phyloP scores from a whole-genome alignment of 2,888 invertebrate species.

The Mythimna albipuncta region DNA sequence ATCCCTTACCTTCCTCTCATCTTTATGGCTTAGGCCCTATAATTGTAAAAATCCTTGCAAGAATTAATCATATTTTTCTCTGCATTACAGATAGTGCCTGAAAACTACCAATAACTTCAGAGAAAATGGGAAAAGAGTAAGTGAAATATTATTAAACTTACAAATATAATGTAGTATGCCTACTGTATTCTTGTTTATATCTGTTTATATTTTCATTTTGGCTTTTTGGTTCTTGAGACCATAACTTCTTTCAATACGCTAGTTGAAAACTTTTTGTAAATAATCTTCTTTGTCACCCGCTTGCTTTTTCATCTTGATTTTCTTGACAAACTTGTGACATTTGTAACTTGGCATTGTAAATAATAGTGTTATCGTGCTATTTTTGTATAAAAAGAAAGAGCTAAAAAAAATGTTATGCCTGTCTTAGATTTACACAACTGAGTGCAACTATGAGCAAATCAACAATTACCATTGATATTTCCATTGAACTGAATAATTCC shows the following conservation, averaged over 20 bases:
- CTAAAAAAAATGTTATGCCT: constrained; percentile 26
- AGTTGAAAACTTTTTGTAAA: constrained; percentile 7
- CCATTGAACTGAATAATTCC: constrained; percentile 65
- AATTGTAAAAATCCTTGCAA: neutral
- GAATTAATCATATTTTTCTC: constrained; percentile 22
- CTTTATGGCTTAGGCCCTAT: neutral
- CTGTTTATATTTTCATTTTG: too few relatives aligned
- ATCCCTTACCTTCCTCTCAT: too few relatives aligned
- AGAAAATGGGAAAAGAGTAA: constrained; percentile 66
- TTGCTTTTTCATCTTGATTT: neutral
- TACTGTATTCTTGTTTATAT: neutral
- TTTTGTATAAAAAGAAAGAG: constrained; percentile 21
- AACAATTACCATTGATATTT: constrained; percentile 69
- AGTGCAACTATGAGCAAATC: constrained; percentile 63
- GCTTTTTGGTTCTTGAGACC: neutral
- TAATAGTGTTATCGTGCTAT: constrained; percentile 12
- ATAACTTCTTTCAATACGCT: neutral
- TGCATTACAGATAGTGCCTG: constrained; percentile 39
- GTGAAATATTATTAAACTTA: constrained; percentile 22
- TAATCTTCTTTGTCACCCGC: neutral
- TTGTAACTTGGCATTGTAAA: constrained; percentile 13
- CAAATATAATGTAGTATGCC: too few relatives aligned
- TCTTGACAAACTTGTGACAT: constrained; percentile 24
- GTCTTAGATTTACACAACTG: constrained; percentile 31
- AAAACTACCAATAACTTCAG: constrained; percentile 1